A percentile compares a stretch with the other conserved stretches of the same genome.
phyloP scores from a whole-genome alignment of 2,888 invertebrate species.

The Hyalella azteca region DNA sequence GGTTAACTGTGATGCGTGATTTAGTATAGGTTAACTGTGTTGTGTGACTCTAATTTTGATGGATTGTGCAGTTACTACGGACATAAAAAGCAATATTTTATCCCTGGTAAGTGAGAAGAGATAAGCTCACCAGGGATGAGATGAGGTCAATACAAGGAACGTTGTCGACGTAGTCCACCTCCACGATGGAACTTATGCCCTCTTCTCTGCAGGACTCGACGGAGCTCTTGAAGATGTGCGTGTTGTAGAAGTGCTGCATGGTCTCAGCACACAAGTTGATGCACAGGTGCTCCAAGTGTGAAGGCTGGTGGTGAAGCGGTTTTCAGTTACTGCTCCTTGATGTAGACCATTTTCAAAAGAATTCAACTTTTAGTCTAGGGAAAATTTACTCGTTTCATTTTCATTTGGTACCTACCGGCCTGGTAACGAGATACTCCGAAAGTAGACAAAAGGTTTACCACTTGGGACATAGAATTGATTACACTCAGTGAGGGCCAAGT shows the following conservation, averaged over 20 bases:
- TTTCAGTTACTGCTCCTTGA: no score
- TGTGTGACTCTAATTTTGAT: no score
- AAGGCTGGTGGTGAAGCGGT: conserved; percentile 67
- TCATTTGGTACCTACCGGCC: no score
- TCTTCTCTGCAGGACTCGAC: conserved; percentile 93
- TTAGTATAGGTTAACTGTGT: no score
- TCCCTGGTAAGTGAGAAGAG: neutral
- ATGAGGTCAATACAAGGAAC: conserved; percentile 95
- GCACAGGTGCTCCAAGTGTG: conserved; percentile 90
- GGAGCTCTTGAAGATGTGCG: conserved; percentile 92
- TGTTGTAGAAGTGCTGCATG: conserved; percentile 97
- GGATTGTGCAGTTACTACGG: no score
- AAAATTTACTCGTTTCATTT: no score
- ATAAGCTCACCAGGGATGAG: conserved; percentile 75
- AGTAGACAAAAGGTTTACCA: no score
- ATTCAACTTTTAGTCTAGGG: no score
- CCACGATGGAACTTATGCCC: conserved; percentile 85
- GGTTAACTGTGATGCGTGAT: neutral
- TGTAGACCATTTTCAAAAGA: no score
- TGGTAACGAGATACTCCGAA: no score
- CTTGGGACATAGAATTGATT: no score
- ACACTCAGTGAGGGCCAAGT: no score
- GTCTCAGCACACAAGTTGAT: conserved; percentile 95
- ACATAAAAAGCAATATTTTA: neutral
- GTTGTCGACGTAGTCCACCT: conserved; percentile 92